Conservation (phyloP, 2,888 invertebrate species). For the Microplitis deprimator region DNA sequence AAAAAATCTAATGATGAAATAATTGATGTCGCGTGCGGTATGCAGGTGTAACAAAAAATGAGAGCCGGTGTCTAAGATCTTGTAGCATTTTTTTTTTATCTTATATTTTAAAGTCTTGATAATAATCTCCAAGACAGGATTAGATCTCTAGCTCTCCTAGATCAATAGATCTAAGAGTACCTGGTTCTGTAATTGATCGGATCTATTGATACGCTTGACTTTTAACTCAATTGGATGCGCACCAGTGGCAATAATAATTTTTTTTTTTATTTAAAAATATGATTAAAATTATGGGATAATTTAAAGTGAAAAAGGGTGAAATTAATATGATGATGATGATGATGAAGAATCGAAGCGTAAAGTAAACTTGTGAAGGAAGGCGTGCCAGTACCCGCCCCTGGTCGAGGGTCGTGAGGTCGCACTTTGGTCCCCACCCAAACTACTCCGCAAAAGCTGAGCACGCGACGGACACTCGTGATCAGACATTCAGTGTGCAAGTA, state of each 20-base stretch:
- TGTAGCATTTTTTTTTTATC: no score
- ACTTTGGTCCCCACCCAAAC: conserved; percentile 5
- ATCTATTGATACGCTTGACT: no score
- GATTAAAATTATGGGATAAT: background rate
- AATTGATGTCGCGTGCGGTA: background rate
- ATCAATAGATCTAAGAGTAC: no score
- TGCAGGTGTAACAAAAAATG: conserved; percentile 1
- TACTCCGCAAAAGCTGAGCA: conserved; percentile 18
- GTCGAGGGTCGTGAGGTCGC: conserved; percentile 33
- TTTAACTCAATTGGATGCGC: no score
- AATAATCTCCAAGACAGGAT: no score
- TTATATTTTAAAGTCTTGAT: no score
- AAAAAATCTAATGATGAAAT: background rate
- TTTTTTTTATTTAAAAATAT: no score
- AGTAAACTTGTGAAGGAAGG: conserved; percentile 31
- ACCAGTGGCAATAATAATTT: no score
- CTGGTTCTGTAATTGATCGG: no score
- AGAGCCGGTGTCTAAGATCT: no score
- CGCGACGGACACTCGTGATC: conserved; percentile 36
- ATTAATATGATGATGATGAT: conserved; percentile 9
- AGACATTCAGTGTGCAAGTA: background rate
- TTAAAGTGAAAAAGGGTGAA: conserved; percentile 3
- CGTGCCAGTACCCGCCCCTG: conserved; percentile 37
- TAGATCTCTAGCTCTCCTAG: no score
- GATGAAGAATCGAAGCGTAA: conserved; percentile 35